Conservation (phyloP, 2,888 invertebrate genomes). For the Tigriopus californicus region DNA sequence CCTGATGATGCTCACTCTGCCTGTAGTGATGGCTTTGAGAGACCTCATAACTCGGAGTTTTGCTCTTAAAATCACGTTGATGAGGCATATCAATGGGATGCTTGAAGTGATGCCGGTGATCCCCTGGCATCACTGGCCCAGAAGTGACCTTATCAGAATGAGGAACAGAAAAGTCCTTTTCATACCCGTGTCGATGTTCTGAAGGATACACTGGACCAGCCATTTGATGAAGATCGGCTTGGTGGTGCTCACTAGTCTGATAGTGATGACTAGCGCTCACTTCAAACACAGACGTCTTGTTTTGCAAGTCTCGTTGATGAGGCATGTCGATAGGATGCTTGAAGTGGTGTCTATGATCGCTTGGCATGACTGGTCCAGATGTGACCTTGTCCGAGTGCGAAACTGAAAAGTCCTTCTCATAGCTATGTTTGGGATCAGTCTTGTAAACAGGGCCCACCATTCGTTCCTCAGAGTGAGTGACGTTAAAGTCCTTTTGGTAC, state of each 20-base stretch:
- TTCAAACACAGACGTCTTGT: conserved; percentile 7
- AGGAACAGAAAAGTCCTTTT: conserved; percentile 3
- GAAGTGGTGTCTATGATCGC: neutral
- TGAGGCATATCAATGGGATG: conserved; percentile 9
- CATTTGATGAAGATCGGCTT: neutral
- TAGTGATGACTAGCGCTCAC: conserved; percentile 13
- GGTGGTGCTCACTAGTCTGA: neutral
- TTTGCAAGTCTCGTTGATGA: conserved; percentile 9
- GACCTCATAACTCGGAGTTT: conserved; percentile 10
- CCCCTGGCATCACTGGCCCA: conserved; percentile 8
- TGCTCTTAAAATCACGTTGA: conserved; percentile 2
- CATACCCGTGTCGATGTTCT: conserved; percentile 6
- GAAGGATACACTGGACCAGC: conserved; percentile 9
- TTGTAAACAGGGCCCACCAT: conserved; percentile 10
- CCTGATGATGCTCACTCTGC: neutral
- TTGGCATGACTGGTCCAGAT: neutral
- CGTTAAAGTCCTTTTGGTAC: conserved; percentile 6
- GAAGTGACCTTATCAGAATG: neutral
- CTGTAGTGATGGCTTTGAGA: conserved; percentile 4
- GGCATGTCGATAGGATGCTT: conserved; percentile 9
- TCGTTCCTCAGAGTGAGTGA: neutral
- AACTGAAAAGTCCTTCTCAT: neutral
- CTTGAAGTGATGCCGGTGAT: conserved; percentile 10
- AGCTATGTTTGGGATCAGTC: neutral
- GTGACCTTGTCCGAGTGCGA: neutral